Evolutionary conservation across 2,888 invertebrate genomes (phyloP), one percentile per base, ranked within the genome.

Genomic region (Leptopilina syphax): DNA sequence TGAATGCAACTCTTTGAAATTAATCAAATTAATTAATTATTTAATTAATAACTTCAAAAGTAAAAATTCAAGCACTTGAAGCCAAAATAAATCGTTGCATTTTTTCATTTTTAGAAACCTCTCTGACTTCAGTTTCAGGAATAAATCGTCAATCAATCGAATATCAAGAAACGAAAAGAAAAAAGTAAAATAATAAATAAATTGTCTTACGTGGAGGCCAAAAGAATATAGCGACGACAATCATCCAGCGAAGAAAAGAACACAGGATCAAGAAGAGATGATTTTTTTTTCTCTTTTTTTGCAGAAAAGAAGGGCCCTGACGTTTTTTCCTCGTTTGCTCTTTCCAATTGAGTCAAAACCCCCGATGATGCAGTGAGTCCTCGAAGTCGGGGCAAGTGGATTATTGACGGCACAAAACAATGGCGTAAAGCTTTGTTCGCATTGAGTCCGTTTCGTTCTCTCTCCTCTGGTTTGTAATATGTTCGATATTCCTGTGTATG

Each of bases 321-420:
- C 50, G 10, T 50, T 50, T 50, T 79, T 76, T 65, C 66, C 67
- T 76, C 77, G 84, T 77, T 79, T 80, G 85, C 86, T 87, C 87
- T 87, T 89, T 87, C 86, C 87, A 89, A 89, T 88, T 86, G 85
- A 86, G 82, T 83, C 85, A 81, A 84, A 81, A 82, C 84, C 82
- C 86, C 87, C 81, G 83, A 82, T 79, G 82, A 80, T 79, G 79
- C 81, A 78, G 80, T 76, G 79, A 85, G 86, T 87, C 87, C 90
- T 90, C 87, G 85, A 89, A 88, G 87, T 89, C 88, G 85, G 86
- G 86, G 87, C 90, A 90, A 91, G 90, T 91, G 90, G 91, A 91
- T 90, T 90, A 91, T 90, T 87, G 90, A 90, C 87, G 89, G 90
- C 87, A 86, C 88, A 90, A 91, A 91, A 91, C 91, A 91, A 91